These are phyloP conservation scores for Furcifer pardalis DNA, from an alignment of 2,797 vertebrate genomes.

Conservation along the genomic window DNA sequence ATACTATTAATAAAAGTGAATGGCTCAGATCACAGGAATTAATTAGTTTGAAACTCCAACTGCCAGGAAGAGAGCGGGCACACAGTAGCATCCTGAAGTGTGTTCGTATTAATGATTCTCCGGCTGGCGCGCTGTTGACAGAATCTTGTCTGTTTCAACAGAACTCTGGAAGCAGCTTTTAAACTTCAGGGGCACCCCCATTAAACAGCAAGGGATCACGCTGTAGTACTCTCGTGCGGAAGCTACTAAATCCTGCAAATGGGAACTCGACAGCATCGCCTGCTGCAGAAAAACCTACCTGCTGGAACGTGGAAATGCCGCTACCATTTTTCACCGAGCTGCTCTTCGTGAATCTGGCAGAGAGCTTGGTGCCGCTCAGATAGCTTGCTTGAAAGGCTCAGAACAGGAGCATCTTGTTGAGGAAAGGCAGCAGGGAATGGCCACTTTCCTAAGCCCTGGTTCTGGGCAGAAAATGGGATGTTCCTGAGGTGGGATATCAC, in stretches of 20 bases:
- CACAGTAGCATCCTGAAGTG: constrained; percentile 66
- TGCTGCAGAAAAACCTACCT: constrained; percentile 64
- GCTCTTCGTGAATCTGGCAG: constrained; percentile 31
- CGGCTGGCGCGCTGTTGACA: constrained; percentile 72
- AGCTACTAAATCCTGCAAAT: constrained; percentile 72
- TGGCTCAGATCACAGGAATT: constrained; percentile 76
- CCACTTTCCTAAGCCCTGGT: neutral
- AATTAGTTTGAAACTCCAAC: constrained; percentile 75
- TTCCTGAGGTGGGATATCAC: neutral
- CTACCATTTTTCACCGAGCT: constrained; percentile 30
- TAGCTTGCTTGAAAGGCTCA: neutral
- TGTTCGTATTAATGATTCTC: constrained; percentile 64
- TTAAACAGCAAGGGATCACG: constrained; percentile 68
- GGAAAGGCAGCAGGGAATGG: neutral
- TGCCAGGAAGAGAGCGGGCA: constrained; percentile 66
- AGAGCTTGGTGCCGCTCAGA: constrained; percentile 5
- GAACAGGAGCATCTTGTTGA: neutral
- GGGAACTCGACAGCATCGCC: constrained; percentile 70
- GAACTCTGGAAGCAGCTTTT: constrained; percentile 75
- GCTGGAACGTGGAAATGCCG: constrained; percentile 62
- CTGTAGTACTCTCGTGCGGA: constrained; percentile 54
- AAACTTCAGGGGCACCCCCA: constrained; percentile 66
- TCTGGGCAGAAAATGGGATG: neutral
- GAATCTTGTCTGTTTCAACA: constrained; percentile 75
- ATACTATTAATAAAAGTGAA: constrained; percentile 75